Evolutionary conservation across 2,888 invertebrate species (phyloP), one percentile per base, ranked within the genome.

Genomic region (Agrenia bidenticulata): DNA sequence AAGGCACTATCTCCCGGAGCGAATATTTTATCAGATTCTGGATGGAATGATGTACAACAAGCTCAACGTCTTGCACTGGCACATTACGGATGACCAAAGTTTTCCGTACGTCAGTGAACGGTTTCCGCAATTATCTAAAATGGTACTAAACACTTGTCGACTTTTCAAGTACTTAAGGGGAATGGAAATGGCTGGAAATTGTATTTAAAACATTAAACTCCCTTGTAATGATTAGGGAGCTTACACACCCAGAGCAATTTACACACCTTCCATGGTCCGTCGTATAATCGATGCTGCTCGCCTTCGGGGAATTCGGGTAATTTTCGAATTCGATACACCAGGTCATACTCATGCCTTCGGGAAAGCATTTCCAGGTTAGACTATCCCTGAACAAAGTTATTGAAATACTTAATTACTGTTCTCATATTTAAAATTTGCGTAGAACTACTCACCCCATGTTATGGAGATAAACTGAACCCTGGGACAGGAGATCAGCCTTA

Each of bases 1-100:
- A 0, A 84, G 95, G 1, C 95, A 96, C 80, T 96, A 84, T 78
- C 81, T 93, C 19, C 86, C 89, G 0, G 79, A 89, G 50, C 77
- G 80, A 0, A 86, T 85, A 60, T 86, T 95, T 63, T 79, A 85
- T 37, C 80, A 83, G 61, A 86, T 84, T 0, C 77, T 94, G 74
- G 91, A 94, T 72, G 90, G 89, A 0, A 91, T 95, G 92, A 84
- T 88, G 0, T 89, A 89, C 79, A 94, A 93, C 79, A 96, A 96
- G 81, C 80, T 94, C 78, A 96, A 95, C 79, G 91, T 94, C 0
- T 87, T 95, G 67, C 95, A 96, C 79, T 96, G 95, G 95, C 95
- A 96, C 79, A 56, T 55, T 27, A n/a, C 32, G 4, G 96, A 96
- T 79, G 94, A 94, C 79, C 90, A 92, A 77, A 90, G 94, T 72